These are phyloP conservation scores for Phataginus tricuspis DNA, from an alignment of 2,797 vertebrate species.

Conservation along the genomic window DNA sequence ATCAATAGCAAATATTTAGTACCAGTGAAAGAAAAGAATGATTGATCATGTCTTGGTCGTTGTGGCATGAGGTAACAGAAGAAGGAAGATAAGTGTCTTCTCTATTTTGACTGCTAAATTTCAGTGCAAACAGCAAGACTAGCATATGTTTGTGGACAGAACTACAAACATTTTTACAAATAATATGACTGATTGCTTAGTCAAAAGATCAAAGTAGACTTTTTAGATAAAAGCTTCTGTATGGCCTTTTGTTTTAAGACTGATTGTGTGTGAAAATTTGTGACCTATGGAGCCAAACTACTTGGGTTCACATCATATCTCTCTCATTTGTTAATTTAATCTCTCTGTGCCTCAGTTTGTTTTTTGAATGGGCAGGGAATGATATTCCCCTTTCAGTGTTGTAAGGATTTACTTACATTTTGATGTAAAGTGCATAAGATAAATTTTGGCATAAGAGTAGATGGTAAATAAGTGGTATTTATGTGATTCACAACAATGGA, in stretches of 20 bases:
- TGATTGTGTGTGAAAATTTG: background rate
- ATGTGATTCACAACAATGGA: background rate
- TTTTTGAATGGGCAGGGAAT: background rate
- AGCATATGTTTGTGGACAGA: background rate
- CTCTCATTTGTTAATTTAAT: background rate
- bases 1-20: background rate
- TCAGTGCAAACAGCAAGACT: background rate
- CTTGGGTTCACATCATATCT: background rate
- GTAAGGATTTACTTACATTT: slow-evolving; percentile 26
- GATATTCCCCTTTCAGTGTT: background rate
- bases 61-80: background rate
- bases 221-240: background rate
- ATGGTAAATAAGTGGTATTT: background rate
- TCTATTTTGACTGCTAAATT: slow-evolving; percentile 31
- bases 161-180: slow-evolving; percentile 20
- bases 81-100: background rate
- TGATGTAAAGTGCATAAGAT: background rate
- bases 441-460: background rate
- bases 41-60: background rate
- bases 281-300: background rate
- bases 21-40: background rate
- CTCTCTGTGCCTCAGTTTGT: background rate
- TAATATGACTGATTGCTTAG: background rate
- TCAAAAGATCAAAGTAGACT: background rate
- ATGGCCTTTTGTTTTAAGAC: background rate